A percentile compares a stretch with the other conserved stretches of the same genome.
phyloP scores from a whole-genome alignment of 2,113 vertebrate species.

The Esox niger region DNA sequence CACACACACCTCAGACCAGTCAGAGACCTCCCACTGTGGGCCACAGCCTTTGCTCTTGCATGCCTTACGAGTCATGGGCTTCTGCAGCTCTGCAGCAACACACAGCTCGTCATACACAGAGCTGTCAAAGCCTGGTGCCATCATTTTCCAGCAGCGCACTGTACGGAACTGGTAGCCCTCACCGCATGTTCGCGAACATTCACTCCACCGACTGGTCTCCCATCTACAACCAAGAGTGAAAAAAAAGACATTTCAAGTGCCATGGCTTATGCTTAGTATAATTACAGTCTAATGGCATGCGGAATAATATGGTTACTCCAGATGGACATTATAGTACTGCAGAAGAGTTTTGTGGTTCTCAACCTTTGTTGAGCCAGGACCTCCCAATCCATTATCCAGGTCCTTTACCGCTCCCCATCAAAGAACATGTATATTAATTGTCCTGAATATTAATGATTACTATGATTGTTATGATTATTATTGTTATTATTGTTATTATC shows the following conservation, averaged over 20 bases:
- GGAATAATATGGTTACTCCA: too few relatives aligned
- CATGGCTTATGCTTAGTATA: neutral
- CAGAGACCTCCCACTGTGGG: slow-evolving; percentile 85
- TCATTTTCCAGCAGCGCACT: slow-evolving; percentile 90
- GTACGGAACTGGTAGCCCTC: slow-evolving; percentile 84
- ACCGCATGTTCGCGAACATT: slow-evolving; percentile 83
- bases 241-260: neutral
- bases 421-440: too few relatives aligned
- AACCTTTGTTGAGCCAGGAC: too few relatives aligned
- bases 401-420: too few relatives aligned
- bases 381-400: too few relatives aligned
- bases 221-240: slow-evolving; percentile 66
- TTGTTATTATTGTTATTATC: too few relatives aligned
- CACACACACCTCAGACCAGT: slow-evolving; percentile 78
- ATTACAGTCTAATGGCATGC: too few relatives aligned
- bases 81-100: slow-evolving; percentile 76
- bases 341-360: too few relatives aligned
- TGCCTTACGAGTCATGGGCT: slow-evolving; percentile 81
- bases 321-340: too few relatives aligned
- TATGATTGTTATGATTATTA: too few relatives aligned
- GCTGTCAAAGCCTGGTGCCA: slow-evolving; percentile 86
- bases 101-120: slow-evolving; percentile 85
- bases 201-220: slow-evolving; percentile 89
- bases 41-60: slow-evolving; percentile 86
- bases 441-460: too few relatives aligned